A percentile compares a stretch with the other conserved stretches of the same genome.
Evolutionary conservation across 64 coral and sea anemone species (phyloP).

Genomic region (Anthopleura sola): DNA sequence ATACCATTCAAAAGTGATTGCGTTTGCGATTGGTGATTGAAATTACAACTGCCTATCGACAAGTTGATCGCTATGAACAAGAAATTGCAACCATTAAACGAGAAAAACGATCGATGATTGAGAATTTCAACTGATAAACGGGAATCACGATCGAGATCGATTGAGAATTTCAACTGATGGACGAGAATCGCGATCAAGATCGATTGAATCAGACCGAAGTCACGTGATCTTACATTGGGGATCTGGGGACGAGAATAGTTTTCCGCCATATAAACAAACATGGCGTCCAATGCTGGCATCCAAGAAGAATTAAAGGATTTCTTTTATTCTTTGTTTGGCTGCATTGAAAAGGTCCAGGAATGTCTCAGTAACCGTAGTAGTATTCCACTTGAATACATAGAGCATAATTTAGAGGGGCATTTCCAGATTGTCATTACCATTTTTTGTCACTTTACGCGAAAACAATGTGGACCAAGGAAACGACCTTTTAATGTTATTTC

Average conservation of each 20-base stretch:
- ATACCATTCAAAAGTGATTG: too few relatives aligned
- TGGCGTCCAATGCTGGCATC: background rate
- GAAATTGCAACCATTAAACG: background rate
- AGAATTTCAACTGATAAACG: background rate
- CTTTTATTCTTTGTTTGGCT: constrained; percentile 18
- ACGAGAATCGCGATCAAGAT: constrained; percentile 18
- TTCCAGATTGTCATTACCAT: constrained; percentile 30
- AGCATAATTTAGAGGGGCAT: constrained; percentile 29
- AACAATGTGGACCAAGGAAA: constrained; percentile 19
- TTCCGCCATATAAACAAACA: background rate
- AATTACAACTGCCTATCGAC: too few relatives aligned
- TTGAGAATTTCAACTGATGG: constrained; percentile 46
- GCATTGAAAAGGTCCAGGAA: constrained; percentile 32
- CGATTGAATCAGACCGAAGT: constrained; percentile 9
- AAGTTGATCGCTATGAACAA: too few relatives aligned
- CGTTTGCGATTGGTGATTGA: background rate
- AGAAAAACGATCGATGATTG: background rate
- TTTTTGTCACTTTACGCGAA: constrained; percentile 9
- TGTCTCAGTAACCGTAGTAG: constrained; percentile 14
- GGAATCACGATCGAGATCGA: constrained; percentile 9
- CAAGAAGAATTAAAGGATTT: constrained; percentile 20
- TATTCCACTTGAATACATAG: constrained; percentile 35
- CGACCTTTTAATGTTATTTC: background rate
- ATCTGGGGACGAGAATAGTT: background rate
- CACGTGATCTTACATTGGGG: background rate